A percentile compares a stretch with the other conserved stretches of the same genome.
phyloP scores from a whole-genome alignment of 2,113 vertebrate species.

The Phaethornis superciliosus region DNA sequence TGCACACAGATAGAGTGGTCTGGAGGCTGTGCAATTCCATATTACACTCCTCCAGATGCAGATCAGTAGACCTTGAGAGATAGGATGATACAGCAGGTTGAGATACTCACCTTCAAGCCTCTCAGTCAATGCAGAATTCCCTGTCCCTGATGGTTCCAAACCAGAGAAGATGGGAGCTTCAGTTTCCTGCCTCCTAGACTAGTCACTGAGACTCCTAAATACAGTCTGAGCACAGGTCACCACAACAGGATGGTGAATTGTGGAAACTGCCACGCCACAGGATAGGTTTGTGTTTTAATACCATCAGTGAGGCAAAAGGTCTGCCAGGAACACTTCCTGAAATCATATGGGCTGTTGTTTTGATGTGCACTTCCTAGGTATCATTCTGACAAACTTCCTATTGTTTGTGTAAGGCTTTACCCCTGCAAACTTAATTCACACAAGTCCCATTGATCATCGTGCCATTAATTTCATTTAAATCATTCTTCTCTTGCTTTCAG shows the following conservation, averaged over 20 bases:
- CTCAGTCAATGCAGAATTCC: background rate
- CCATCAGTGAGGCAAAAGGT: background rate
- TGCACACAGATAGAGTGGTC: accelerated
- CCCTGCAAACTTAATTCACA: background rate
- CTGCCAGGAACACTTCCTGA: background rate
- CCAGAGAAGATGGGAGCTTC: background rate
- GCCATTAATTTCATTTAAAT: background rate
- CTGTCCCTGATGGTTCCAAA: background rate
- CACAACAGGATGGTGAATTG: background rate
- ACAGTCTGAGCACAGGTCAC: background rate
- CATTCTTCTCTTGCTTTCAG: background rate
- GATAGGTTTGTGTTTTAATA: background rate
- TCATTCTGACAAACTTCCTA: background rate
- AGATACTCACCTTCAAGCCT: background rate
- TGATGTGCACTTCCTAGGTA: background rate
- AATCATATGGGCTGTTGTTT: background rate
- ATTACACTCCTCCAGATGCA: accelerated
- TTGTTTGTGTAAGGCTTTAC: background rate
- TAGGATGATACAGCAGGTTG: background rate
- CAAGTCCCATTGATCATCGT: background rate
- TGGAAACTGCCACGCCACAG: background rate
- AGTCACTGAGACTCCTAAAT: background rate
- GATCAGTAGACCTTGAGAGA: accelerated
- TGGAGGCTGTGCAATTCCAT: background rate
- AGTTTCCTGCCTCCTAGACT: background rate